These are phyloP conservation scores for Nannospalax galili DNA, from an alignment of 2,113 vertebrate genomes.

Conservation along the genomic window DNA sequence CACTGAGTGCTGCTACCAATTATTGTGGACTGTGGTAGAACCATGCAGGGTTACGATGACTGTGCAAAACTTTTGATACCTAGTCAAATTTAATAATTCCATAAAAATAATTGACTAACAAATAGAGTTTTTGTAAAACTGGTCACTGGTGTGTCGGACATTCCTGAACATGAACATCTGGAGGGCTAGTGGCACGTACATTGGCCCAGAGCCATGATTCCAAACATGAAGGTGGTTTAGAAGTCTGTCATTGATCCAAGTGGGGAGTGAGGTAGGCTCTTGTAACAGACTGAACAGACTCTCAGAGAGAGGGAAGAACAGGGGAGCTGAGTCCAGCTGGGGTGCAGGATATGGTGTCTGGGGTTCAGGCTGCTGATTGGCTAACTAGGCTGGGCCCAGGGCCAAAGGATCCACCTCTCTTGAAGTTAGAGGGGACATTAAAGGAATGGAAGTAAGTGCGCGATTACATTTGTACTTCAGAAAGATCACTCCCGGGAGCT, in stretches of 20 bases:
- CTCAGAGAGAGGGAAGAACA: not conserved
- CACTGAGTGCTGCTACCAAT: not conserved
- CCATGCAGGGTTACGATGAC: not conserved
- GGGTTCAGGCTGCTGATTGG: not conserved
- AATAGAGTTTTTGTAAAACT: not conserved
- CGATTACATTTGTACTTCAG: not conserved
- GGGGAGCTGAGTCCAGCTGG: not conserved
- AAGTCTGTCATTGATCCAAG: not conserved
- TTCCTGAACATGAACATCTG: not conserved
- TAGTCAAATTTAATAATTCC: slow-evolving; percentile 21
- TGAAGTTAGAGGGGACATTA: not conserved
- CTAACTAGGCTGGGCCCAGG: not conserved
- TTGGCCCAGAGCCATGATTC: not conserved
- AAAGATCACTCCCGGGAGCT: not conserved
- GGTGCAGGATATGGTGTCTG: not conserved
- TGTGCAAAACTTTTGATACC: not conserved
- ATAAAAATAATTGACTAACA: not conserved
- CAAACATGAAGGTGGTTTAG: not conserved
- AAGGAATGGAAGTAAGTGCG: not conserved
- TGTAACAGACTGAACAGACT: not conserved
- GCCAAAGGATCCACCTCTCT: not conserved
- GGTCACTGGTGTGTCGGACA: not conserved
- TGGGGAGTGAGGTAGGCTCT: not conserved
- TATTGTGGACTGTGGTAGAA: not conserved
- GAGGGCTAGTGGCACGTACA: not conserved